Conservation (phyloP, 2,797 vertebrate genomes). For the Kryptopterus vitreolus region DNA sequence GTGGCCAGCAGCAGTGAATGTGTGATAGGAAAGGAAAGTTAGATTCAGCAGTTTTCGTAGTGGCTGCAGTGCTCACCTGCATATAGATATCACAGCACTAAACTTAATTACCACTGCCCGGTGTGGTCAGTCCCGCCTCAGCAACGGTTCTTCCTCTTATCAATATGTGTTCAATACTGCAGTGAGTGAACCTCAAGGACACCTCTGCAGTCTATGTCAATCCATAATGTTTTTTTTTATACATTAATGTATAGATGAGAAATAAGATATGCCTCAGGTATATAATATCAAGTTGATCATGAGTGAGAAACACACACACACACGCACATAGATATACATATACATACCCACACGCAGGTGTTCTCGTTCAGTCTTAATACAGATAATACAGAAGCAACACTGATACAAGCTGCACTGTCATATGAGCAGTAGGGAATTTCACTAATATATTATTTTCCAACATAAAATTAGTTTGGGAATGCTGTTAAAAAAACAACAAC, state of each 20-base stretch:
- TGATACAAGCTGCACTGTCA: not conserved
- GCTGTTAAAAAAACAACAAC: not conserved
- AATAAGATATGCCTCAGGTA: not conserved
- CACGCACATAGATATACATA: too few relatives aligned
- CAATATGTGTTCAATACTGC: conserved; percentile 5
- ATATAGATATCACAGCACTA: conserved; percentile 73
- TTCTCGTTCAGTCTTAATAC: too few relatives aligned
- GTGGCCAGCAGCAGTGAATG: conserved; percentile 59
- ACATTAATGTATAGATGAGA: conserved; percentile 28
- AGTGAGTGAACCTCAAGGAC: conserved; percentile 4
- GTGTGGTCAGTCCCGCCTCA: conserved; percentile 40
- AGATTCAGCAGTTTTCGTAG: conserved; percentile 74
- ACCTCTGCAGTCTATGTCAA: conserved; percentile 1
- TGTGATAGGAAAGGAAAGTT: conserved; percentile 56
- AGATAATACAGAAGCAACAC: not conserved
- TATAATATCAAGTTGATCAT: not conserved
- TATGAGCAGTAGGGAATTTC: not conserved
- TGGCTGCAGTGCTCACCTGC: conserved; percentile 63
- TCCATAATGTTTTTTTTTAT: not conserved
- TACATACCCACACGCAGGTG: too few relatives aligned
- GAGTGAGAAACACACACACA: not conserved
- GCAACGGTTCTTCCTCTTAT: conserved; percentile 9
- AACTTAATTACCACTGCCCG: conserved; percentile 73
- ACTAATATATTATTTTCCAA: not conserved
- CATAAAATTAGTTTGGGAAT: not conserved